Percentiles rank a stretch among this genome's conserved stretches.
These are phyloP conservation scores for Sterna hirundo DNA, from an alignment of 2,113 vertebrate genomes.

Conservation along the genomic window DNA sequence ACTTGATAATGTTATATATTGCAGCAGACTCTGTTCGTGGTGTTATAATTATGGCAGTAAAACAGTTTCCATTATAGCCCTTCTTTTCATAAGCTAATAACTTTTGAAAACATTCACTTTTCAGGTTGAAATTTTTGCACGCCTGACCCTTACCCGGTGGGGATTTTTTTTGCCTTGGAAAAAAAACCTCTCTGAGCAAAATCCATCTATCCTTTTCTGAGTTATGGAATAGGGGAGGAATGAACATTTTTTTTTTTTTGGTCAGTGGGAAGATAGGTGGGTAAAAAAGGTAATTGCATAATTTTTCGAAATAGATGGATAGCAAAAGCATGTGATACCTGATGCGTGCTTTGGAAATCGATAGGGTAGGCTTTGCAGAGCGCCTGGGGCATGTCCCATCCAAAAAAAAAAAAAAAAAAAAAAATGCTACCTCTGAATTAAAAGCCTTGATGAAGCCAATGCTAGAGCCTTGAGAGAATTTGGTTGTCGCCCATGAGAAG, in stretches of 20 bases:
- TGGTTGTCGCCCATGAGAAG: background rate
- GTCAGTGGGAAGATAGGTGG: background rate
- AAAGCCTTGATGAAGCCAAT: background rate
- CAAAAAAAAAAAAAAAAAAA: no score
- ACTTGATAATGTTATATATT: slow-evolving; percentile 37
- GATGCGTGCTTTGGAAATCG: background rate
- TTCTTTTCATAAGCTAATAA: slow-evolving; percentile 56
- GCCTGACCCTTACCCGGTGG: background rate
- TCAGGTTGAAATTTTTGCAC: background rate
- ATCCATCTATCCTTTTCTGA: background rate
- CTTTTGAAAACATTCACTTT: slow-evolving; percentile 44
- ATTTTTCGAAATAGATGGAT: background rate
- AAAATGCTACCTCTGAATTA: background rate
- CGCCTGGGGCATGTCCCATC: background rate
- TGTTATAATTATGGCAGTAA: slow-evolving; percentile 59
- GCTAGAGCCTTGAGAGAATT: background rate
- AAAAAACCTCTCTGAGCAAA: background rate
- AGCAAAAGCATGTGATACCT: background rate
- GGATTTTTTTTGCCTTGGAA: background rate
- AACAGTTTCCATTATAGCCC: slow-evolving; percentile 52
- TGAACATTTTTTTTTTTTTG: background rate
- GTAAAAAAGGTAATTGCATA: background rate
- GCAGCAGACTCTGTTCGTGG: slow-evolving; percentile 30
- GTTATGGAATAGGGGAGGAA: background rate
- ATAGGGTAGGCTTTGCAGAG: background rate